Base-by-base conservation (phyloP, 2,797 vertebrate genomes). In the Euthynnus affinis region DNA sequence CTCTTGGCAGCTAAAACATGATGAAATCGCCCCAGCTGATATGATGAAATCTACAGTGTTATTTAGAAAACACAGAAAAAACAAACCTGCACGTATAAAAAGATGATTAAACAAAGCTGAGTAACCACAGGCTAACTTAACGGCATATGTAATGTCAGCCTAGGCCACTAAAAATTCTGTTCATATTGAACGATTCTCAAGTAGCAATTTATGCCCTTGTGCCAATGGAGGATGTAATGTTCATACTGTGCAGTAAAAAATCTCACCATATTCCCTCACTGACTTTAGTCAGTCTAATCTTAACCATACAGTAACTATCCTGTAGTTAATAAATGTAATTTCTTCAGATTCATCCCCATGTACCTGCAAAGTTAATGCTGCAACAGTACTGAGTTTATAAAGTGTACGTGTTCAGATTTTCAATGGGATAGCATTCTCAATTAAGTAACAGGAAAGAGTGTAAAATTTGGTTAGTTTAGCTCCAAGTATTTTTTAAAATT, bases 21-120 rank as follows among this genome's bases (percentile, higher is more conserved):
- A 91, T 90, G 90, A 90, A 92, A 92, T 78, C 18, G 15, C 67
- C 76, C 55, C 62, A 1, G 57, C 55, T 81, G 83, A 88, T 72
- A 75, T 88, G 88, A 91, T 83, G 86, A 88, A 88, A 90, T 88
- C 74, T 68, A 69, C 62, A 32, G 76, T 17, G 68, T 63, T 83
- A 65, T 80, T 84, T 85, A 71, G 64, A 85, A 88, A 88, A 84
- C 55, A 73, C 20, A 51, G 37, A n/a, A n/a, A 81, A 87, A 88
- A 89, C 68, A 87, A 83, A 78, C 59, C 78, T 56, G 37, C 17
- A 18, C 48, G 46, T 48, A 51, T 75, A 20, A 65, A 81, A 72
- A 42, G 44, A 60, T 8, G 46, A 73, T 76, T 60, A 71, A 14
- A 23, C 8, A 6, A 51, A 25, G 59, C 40, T 65, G 55, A 51